A percentile compares a stretch with the other conserved stretches of the same genome.
Evolutionary conservation across 2,113 vertebrate species (phyloP).

Genomic region (Hyla sarda): DNA sequence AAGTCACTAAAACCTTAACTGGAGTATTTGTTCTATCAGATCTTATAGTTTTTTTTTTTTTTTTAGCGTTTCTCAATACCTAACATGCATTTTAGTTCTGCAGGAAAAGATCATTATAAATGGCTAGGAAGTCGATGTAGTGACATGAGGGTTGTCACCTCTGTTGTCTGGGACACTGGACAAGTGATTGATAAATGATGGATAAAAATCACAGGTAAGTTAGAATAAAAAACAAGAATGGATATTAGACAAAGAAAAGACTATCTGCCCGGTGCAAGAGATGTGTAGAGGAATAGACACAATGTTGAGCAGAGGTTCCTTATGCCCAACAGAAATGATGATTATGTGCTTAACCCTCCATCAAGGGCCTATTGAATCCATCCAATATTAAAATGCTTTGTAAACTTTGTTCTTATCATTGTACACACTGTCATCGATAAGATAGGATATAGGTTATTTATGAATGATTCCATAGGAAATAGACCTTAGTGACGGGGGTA

Average conservation of each 20-base stretch:
- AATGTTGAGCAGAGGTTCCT: background rate
- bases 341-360: background rate
- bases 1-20: no score
- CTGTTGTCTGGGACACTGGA: background rate
- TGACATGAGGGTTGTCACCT: background rate
- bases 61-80: no score
- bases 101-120: background rate
- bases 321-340: background rate
- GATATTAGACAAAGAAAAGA: background rate
- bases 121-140: background rate
- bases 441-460: no score
- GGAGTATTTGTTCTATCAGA: no score
- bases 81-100: background rate
- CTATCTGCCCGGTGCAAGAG: background rate
- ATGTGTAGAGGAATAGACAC: background rate
- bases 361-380: no score
- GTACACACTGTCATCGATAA: no score
- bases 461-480: no score
- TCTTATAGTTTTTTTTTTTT: no score
- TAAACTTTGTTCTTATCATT: no score
- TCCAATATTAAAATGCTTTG: no score
- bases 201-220: no score
- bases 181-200: background rate
- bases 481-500: no score
- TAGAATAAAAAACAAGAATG: constrained; percentile 22